Conservation (phyloP, 2,888 invertebrate species). For the Diarsia rubi region DNA sequence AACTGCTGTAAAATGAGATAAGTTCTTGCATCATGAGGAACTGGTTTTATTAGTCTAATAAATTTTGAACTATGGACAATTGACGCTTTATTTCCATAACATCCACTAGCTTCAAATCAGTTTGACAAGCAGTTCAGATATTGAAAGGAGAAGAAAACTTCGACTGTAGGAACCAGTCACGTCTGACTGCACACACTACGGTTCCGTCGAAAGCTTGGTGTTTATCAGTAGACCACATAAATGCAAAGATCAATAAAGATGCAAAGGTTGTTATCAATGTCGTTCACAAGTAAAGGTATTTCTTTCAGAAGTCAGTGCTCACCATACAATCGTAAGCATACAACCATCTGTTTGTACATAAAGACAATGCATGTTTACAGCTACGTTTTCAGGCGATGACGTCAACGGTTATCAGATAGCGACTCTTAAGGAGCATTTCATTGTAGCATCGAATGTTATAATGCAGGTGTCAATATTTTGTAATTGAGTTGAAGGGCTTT, state of each 20-base stretch:
- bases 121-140: not conserved
- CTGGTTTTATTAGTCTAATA: not conserved
- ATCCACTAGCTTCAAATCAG: not conserved
- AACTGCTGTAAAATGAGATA: not conserved
- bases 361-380: constrained; percentile 66
- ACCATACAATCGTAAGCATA: constrained; percentile 19
- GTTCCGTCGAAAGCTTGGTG: not conserved
- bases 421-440: constrained; percentile 23
- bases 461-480: constrained; percentile 10
- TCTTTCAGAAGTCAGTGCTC: constrained; percentile 15
- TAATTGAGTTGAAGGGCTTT: constrained; percentile 14
- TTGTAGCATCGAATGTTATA: constrained; percentile 41
- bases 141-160: not conserved
- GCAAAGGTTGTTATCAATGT: not conserved
- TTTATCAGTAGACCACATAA: not conserved
- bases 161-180: not conserved
- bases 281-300: constrained; percentile 3
- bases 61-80: not conserved
- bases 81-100: not conserved
- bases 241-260: not conserved
- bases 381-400: constrained; percentile 59
- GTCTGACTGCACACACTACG: not conserved
- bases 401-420: constrained; percentile 66
- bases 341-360: constrained; percentile 36
- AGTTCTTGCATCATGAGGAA: not conserved